Evolutionary conservation across 2,113 vertebrate species (phyloP).

Genomic region (Conger conger): DNA sequence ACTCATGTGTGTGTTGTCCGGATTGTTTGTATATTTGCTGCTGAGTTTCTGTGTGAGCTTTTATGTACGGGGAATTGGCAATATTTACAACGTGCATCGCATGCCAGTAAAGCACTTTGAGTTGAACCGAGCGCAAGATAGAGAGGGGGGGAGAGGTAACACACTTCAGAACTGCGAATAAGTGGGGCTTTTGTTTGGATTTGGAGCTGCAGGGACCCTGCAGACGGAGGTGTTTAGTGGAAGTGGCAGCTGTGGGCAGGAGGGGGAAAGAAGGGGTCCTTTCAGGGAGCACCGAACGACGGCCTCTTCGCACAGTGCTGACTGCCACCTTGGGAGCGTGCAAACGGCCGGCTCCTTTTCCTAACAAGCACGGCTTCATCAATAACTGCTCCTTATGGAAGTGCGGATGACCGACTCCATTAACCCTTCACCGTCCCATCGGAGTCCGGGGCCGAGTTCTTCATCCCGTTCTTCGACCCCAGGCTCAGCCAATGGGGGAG

Average conservation of each 20-base stretch:
- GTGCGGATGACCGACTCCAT: background rate
- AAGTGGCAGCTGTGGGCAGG: slow-evolving; percentile 46
- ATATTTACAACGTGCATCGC: background rate
- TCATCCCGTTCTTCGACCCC: background rate
- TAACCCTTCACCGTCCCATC: background rate
- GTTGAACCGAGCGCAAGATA: background rate
- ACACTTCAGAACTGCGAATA: slow-evolving; percentile 49
- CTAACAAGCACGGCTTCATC: background rate
- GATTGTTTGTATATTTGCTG: too few relatives aligned
- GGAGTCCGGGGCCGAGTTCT: background rate
- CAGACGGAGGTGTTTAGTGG: slow-evolving; percentile 53
- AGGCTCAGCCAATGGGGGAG: background rate
- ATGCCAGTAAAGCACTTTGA: background rate
- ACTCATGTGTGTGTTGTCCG: too few relatives aligned
- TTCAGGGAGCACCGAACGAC: slow-evolving; percentile 36
- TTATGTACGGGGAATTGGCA: too few relatives aligned
- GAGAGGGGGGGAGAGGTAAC: slow-evolving; percentile 36
- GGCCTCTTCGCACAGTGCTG: slow-evolving; percentile 32
- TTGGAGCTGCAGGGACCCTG: slow-evolving; percentile 37
- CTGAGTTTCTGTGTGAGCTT: too few relatives aligned
- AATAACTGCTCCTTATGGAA: slow-evolving; percentile 13
- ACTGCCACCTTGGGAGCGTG: slow-evolving; percentile 19
- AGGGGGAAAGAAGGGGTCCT: slow-evolving; percentile 50
- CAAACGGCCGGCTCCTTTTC: background rate
- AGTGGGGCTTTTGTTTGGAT: slow-evolving; percentile 54